Evolutionary conservation across 2,888 invertebrate genomes (phyloP), one percentile per base, ranked within the genome.

Genomic region (Drosophila anceps): DNA sequence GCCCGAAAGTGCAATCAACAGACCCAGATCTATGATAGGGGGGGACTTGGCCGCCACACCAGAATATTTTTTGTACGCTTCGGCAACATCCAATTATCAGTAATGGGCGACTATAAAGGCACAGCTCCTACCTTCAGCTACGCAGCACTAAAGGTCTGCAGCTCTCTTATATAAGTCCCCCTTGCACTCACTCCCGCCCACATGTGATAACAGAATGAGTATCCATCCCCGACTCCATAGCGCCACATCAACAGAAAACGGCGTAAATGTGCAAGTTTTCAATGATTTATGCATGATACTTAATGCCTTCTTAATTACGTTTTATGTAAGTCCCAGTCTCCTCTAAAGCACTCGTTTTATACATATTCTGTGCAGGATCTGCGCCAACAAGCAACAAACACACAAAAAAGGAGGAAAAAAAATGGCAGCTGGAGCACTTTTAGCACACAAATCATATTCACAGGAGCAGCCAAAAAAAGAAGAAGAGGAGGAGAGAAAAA

Each of bases 241-340:
- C 4, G 13, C 53, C 10, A 29, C 20, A 15, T 33, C 37, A 24
- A 18, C 48, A 29, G 33, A 54, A 54, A 54, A 54, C 39, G 18
- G 29, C 43, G 35, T 15, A 61, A 71, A 73, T 79, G 74, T 78
- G 68, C 80, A 79, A 76, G 65, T 76, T 79, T 70, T 71, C 77
- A 81, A 88, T 86, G 86, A 86, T 86, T 86, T 90, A 86, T 90
- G 90, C 77, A 75, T 76, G 79, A 68, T 76, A 81, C 87, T 90
- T 90, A 90, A 90, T 86, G 89, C 79, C 87, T 86, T 88, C 90
- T 90, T 86, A 86, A 86, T 90, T 90, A 86, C 88, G 71, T 86
- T 90, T 85, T 88, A 90, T 90, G 81, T 76, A 57, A 62, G 61
- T 5, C 35, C 46, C 57, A 18, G 5, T 10, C 53, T 24, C 46